phyloP scores from a whole-genome alignment of 2,888 invertebrate genomes.

The Lithophane leautieri region DNA sequence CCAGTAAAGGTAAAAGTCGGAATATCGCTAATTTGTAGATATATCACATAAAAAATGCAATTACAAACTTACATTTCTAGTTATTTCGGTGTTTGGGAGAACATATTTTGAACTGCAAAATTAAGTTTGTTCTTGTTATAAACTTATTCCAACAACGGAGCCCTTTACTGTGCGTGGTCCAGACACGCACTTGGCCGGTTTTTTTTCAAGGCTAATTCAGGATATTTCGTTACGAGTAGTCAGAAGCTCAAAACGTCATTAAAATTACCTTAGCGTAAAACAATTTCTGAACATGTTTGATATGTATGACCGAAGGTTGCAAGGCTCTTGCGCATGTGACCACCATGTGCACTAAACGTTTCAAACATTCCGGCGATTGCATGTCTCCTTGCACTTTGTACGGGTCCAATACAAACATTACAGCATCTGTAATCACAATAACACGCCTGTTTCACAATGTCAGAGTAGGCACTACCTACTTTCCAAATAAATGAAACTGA shows the following conservation, averaged over 20 bases:
- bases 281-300: conserved; percentile 76
- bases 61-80: no score
- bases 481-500: neutral
- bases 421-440: conserved; percentile 74
- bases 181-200: no score
- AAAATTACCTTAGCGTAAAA: conserved; percentile 76
- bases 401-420: conserved; percentile 78
- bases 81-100: no score
- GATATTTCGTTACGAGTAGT: no score
- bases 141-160: no score
- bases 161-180: no score
- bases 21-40: no score
- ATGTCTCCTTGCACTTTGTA: conserved; percentile 63
- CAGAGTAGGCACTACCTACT: neutral
- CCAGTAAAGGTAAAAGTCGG: no score
- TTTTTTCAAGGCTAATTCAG: neutral
- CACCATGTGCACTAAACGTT: conserved; percentile 68
- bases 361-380: conserved; percentile 64
- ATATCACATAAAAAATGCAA: no score
- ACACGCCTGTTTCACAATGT: neutral
- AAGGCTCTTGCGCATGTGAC: conserved; percentile 74
- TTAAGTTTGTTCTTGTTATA: no score
- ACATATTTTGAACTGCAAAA: no score
- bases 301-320: conserved; percentile 80
- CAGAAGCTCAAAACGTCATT: no score